phyloP scores from a whole-genome alignment of 30 jellyfish, hydroid and myxozoan genomes.

The Sanderia malayensis region DNA sequence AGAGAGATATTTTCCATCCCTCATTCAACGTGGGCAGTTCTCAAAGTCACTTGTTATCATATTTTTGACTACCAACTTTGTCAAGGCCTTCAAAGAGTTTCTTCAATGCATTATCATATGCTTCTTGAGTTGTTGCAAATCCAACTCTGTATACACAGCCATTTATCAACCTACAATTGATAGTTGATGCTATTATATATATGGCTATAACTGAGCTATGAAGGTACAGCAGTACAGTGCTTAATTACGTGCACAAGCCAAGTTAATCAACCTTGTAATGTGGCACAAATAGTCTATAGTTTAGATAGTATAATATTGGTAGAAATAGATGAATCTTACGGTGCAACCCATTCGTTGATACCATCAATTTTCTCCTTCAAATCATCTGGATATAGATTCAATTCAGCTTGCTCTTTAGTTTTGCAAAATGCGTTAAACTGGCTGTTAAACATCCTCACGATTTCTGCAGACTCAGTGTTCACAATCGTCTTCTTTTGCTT shows the following conservation, averaged over 20 bases:
- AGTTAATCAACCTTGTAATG: no score
- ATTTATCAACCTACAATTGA: conserved; percentile 40
- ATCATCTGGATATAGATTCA: conserved; percentile 72
- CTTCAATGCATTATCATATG: conserved; percentile 35
- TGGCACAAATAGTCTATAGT: no score
- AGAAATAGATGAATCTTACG: no score
- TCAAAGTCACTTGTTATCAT: no score
- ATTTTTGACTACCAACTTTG: no score
- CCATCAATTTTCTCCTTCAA: conserved; percentile 50
- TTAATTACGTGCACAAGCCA: no score
- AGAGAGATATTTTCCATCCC: no score
- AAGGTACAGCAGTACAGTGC: no score
- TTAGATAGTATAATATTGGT: no score
- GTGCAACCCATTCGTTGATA: conserved; percentile 53
- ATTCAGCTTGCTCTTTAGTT: conserved; percentile 58
- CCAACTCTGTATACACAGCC: conserved; percentile 65
- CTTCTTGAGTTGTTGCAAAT: conserved; percentile 62
- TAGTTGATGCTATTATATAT: no score
- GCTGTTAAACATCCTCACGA: conserved; percentile 74
- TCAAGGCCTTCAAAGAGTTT: conserved; percentile 50
- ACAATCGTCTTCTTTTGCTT: conserved; percentile 75
- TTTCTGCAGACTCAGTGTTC: conserved; percentile 78
- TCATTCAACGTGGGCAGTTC: no score
- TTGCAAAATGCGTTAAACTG: conserved; percentile 75
- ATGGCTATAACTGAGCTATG: no score